A percentile compares a stretch with the other conserved stretches of the same genome.
Evolutionary conservation across 2,888 invertebrate genomes (phyloP).

Genomic region (Cephus sareptanus): DNA sequence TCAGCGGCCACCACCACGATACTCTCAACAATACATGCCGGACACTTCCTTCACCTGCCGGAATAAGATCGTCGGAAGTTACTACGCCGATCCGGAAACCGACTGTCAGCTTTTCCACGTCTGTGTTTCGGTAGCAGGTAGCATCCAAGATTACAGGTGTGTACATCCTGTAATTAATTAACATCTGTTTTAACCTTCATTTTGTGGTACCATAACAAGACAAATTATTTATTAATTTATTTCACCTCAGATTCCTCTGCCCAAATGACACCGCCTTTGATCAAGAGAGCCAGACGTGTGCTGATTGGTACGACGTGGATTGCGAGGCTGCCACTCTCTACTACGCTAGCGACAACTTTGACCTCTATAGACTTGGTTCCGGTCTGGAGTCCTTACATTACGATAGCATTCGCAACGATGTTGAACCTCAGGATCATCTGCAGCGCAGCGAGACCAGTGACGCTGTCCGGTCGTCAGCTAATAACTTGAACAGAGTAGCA

Average conservation of each 20-base stretch:
- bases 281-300: slow-evolving; percentile 92
- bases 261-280: slow-evolving; percentile 92
- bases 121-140: slow-evolving; percentile 85
- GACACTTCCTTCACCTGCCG: slow-evolving; percentile 81
- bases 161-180: slow-evolving; percentile 17
- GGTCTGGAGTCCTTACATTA: slow-evolving; percentile 68
- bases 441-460: slow-evolving; percentile 67
- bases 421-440: slow-evolving; percentile 59
- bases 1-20: slow-evolving; percentile 66
- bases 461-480: slow-evolving; percentile 59
- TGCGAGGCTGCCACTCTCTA: slow-evolving; percentile 85
- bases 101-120: slow-evolving; percentile 92
- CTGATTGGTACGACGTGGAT: slow-evolving; percentile 91
- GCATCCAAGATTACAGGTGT: slow-evolving; percentile 61
- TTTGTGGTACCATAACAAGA: not conserved
- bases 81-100: slow-evolving; percentile 88
- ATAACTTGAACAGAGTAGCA: slow-evolving; percentile 48
- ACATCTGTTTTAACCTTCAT: not conserved
- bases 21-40: slow-evolving; percentile 68
- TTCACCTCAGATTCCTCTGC: slow-evolving; percentile 80
- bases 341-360: slow-evolving; percentile 86
- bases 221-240: slow-evolving; percentile 1
- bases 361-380: slow-evolving; percentile 84
- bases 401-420: slow-evolving; percentile 60
- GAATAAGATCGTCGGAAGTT: slow-evolving; percentile 87